Evolutionary conservation across 2,113 vertebrate genomes (phyloP).

Genomic region (Pionites leucogaster): DNA sequence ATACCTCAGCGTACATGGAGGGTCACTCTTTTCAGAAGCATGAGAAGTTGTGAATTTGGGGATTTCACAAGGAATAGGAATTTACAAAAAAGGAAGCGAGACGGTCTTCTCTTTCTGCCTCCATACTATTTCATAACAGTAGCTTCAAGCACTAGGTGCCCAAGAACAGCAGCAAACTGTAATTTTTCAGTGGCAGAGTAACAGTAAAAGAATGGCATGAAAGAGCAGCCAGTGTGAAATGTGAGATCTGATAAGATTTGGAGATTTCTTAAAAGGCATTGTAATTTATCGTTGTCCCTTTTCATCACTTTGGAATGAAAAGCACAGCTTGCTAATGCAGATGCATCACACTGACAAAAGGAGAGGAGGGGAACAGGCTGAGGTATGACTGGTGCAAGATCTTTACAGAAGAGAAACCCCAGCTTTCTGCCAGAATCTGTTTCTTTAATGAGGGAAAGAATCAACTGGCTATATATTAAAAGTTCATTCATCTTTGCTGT

Average conservation of each 20-base stretch:
- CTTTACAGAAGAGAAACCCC: background rate
- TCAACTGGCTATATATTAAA: background rate
- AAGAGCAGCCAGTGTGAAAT: background rate
- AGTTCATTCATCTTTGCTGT: background rate
- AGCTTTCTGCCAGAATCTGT: background rate
- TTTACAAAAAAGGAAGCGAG: background rate
- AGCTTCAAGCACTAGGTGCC: background rate
- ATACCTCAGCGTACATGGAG: background rate
- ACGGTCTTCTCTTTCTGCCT: background rate
- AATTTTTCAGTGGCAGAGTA: background rate
- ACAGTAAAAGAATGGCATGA: background rate
- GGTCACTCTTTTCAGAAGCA: background rate
- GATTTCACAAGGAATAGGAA: background rate
- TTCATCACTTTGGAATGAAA: background rate
- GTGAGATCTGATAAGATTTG: background rate
- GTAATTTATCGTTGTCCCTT: background rate
- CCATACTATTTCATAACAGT: background rate
- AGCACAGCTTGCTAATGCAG: conserved; percentile 10
- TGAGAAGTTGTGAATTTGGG: background rate
- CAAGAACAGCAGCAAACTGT: background rate
- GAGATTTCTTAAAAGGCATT: background rate
- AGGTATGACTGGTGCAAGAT: background rate
- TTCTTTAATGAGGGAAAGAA: background rate
- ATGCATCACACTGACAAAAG: background rate
- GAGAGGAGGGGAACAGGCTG: background rate